These are phyloP conservation scores for Danionella cerebrum DNA, from an alignment of 2,113 vertebrate genomes.

Conservation along the genomic window DNA sequence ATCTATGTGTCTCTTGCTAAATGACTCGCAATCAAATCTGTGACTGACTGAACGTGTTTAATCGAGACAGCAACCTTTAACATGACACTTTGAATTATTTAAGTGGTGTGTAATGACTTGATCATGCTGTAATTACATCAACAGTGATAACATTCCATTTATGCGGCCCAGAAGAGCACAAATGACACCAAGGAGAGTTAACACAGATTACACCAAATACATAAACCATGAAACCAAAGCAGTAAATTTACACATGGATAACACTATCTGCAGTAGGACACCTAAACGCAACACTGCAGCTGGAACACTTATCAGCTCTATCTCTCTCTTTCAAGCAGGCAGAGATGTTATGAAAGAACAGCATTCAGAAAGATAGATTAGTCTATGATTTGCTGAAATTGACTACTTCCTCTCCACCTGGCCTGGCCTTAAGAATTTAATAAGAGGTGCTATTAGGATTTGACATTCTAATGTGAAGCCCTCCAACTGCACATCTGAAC, in stretches of 20 bases:
- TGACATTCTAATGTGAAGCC: not conserved
- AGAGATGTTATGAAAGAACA: not conserved
- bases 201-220: not conserved
- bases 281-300: not conserved
- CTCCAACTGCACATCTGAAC: not conserved
- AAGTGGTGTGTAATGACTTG: not conserved
- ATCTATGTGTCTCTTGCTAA: not conserved
- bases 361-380: not conserved
- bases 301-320: not conserved
- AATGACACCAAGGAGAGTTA: not conserved
- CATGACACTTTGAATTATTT: not conserved
- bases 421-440: not conserved
- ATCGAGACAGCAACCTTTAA: not conserved
- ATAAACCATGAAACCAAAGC: not conserved
- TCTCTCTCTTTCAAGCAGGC: not conserved
- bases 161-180: not conserved
- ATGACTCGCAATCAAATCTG: not conserved
- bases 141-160: not conserved
- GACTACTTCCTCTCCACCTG: not conserved
- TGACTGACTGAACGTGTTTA: not conserved
- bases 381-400: not conserved
- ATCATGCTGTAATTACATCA: not conserved
- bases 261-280: not conserved
- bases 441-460: slow-evolving; percentile 1
- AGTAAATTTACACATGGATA: not conserved